These are phyloP conservation scores for Tinea semifulvella DNA, from an alignment of 2,888 invertebrate genomes.

Conservation along the genomic window DNA sequence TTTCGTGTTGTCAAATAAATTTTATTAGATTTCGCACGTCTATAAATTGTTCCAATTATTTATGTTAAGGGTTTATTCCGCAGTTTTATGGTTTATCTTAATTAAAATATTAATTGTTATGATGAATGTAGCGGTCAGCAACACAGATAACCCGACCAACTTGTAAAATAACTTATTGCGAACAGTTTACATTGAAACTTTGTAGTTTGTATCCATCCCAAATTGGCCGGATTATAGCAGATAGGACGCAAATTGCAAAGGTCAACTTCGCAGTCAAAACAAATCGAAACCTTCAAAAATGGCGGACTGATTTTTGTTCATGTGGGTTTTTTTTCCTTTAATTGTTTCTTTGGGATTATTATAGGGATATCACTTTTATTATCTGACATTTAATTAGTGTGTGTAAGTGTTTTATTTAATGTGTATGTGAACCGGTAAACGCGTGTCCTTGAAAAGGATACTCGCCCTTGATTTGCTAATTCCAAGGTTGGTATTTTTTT, in stretches of 20 bases:
- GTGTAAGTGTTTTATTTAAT: neutral
- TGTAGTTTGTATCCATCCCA: conserved; percentile 24
- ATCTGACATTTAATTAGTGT: neutral
- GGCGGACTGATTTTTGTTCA: conserved; percentile 42
- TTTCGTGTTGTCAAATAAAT: neutral
- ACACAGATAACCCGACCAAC: conserved; percentile 35
- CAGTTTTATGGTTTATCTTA: neutral
- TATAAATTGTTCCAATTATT: neutral
- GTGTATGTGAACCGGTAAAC: conserved; percentile 12
- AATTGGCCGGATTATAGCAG: conserved; percentile 40
- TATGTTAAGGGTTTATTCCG: neutral
- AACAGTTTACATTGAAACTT: too few relatives aligned
- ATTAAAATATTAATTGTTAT: neutral
- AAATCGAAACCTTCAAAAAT: conserved; percentile 59
- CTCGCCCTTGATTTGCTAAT: neutral
- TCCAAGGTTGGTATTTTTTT: conserved; percentile 13
- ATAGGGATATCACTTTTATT: conserved; percentile 20
- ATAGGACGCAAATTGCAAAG: conserved; percentile 56
- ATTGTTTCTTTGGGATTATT: conserved; percentile 27
- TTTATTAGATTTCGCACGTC: neutral
- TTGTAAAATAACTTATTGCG: too few relatives aligned
- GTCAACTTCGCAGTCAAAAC: conserved; percentile 64
- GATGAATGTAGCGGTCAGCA: conserved; percentile 19
- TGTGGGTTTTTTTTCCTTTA: conserved; percentile 19
- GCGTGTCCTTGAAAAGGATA: conserved; percentile 15